These are phyloP conservation scores for Melanotaenia nigrans DNA, from an alignment of 2,797 vertebrate genomes.

Conservation along the genomic window DNA sequence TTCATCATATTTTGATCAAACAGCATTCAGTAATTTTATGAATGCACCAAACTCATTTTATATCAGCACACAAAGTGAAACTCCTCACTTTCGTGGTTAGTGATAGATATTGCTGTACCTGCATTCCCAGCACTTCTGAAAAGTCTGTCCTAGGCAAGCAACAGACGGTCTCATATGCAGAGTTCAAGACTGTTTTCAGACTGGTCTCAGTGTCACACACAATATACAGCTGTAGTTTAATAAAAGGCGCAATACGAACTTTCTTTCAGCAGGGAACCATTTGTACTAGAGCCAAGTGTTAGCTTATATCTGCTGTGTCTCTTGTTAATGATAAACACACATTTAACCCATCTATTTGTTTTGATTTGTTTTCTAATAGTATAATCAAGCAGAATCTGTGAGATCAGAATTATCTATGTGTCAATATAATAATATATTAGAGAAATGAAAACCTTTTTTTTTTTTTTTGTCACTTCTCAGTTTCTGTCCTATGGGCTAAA, in stretches of 20 bases:
- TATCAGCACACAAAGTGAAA: background rate
- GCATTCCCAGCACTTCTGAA: slow-evolving; percentile 1
- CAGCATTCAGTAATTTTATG: background rate
- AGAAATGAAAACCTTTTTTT: background rate
- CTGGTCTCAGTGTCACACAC: slow-evolving; percentile 4
- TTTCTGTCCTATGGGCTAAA: slow-evolving; percentile 61
- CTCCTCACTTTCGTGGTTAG: background rate
- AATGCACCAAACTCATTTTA: background rate
- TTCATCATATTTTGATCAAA: background rate
- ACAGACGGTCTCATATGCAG: background rate
- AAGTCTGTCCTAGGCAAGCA: slow-evolving; percentile 3
- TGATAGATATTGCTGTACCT: slow-evolving; percentile 1
- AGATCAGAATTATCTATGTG: background rate
- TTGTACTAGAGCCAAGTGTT: background rate
- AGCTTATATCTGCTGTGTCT: background rate
- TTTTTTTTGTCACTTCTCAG: slow-evolving; percentile 14
- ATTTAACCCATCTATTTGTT: background rate
- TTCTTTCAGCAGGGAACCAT: background rate
- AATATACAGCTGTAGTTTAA: slow-evolving; percentile 12
- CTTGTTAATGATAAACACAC: background rate
- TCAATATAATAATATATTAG: background rate
- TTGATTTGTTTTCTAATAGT: background rate
- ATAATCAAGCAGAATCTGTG: background rate
- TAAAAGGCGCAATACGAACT: slow-evolving; percentile 12
- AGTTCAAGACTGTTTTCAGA: slow-evolving; percentile 6